Base-by-base conservation (phyloP, 2,797 vertebrate genomes). In the Alauda arvensis region DNA sequence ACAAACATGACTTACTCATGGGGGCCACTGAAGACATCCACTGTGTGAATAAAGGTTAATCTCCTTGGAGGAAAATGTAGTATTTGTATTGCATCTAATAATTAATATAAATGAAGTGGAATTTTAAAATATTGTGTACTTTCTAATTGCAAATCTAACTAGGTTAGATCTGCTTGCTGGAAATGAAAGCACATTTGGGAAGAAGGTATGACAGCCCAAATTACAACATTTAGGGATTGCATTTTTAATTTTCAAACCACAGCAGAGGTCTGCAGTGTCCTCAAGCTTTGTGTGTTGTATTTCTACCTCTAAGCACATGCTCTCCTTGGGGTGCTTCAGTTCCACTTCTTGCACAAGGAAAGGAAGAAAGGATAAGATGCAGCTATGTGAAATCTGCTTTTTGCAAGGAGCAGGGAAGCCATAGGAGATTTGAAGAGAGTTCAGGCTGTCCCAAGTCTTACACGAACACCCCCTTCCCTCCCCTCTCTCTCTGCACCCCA, bases 21-120 rank as follows among this genome's bases (percentile, higher is more conserved):
- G 28, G 20, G 57, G 37, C 48, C 51, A 74, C 48, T 51, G 62
- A 90, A 81, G 68, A 60, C 17, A 53, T 68, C 24, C 42, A 49
- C 53, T 76, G 10, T 75, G 40, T 77, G 71, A 87, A 74, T 71
- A 75, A 81, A 91, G 43, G 75, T 92, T 94, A 90, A 88, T 92
- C 43, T 76, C 65, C 79, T 92, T 79, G 71, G 67, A 92, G 65
- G 70, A 55, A 83, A 85, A 49, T 55, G 29, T 63, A 81, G 63
- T 81, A 57, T 84, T 93, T 81, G 31, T 79, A 70, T 55, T 85
- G 25, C 18, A 78, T 52, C 53, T 87, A 67, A 83, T 83, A 65
- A 87, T 90, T 87, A 76, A 61, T 76, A 81, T 24, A 88, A 87
- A 89, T 46, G 10, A 78, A 88, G 25, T 53, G 39, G 31, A 88